These are phyloP conservation scores for Antechinus stuartii DNA, from an alignment of 2,113 vertebrate genomes.

Conservation along the genomic window DNA sequence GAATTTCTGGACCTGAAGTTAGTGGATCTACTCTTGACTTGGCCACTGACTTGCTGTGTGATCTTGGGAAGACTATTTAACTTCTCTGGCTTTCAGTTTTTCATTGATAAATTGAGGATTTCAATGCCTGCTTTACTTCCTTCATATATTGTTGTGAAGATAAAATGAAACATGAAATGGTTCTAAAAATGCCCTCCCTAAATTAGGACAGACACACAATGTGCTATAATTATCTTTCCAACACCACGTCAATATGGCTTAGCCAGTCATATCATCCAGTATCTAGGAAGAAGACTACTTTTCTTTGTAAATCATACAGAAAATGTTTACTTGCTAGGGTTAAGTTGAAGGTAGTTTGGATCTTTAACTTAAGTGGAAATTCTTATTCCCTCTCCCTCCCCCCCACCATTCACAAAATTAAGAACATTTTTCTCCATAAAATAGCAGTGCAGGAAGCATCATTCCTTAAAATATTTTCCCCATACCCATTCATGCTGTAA, in stretches of 20 bases:
- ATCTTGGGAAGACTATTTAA: background rate
- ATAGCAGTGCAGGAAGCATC: background rate
- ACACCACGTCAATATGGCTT: background rate
- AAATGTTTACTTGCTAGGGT: background rate
- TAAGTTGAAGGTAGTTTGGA: background rate
- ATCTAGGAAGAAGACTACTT: background rate
- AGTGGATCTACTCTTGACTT: background rate
- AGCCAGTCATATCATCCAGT: background rate
- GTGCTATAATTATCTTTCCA: background rate
- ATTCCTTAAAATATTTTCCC: background rate
- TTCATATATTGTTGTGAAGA: background rate
- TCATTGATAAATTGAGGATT: background rate
- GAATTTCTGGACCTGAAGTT: background rate
- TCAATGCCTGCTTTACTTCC: background rate
- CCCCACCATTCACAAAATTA: background rate
- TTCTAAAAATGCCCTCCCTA: background rate
- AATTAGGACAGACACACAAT: background rate
- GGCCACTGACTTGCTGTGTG: background rate
- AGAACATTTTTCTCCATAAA: slow-evolving; percentile 18
- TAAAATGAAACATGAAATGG: background rate
- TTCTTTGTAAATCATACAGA: background rate
- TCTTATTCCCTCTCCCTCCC: background rate
- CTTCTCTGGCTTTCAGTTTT: background rate
- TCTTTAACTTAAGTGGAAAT: slow-evolving; percentile 40
- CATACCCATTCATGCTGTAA: background rate